Evolutionary conservation across 2,797 vertebrate species (phyloP).

Genomic region (Pogoniulus pusillus): DNA sequence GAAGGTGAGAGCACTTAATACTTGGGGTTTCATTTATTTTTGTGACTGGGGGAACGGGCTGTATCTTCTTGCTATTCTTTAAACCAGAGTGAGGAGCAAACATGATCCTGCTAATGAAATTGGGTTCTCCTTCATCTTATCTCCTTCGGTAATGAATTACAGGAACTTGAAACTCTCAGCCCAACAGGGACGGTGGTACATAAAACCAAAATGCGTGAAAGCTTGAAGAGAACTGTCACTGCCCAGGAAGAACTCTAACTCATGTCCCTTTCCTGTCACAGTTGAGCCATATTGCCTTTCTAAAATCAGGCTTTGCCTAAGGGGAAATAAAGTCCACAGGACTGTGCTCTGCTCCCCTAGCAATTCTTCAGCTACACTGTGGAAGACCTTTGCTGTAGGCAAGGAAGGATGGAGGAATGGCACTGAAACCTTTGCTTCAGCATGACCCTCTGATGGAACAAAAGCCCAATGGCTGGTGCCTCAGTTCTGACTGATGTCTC

Average conservation of each 20-base stretch:
- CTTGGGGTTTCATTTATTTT: not conserved
- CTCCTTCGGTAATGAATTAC: conserved; percentile 4
- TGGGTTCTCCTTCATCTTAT: not conserved
- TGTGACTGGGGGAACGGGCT: not conserved
- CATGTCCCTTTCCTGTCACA: accelerated
- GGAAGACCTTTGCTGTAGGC: accelerated
- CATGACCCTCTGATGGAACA: not conserved
- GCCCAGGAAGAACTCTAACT: not conserved
- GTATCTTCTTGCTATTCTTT: not conserved
- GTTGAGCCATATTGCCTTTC: not conserved
- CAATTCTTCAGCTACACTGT: not conserved
- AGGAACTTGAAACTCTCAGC: not conserved
- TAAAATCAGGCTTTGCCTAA: not conserved
- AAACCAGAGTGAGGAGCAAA: not conserved
- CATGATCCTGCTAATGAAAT: not conserved
- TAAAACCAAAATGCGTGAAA: not conserved
- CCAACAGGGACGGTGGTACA: not conserved
- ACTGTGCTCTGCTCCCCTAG: not conserved
- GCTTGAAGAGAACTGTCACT: not conserved
- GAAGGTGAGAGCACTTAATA: not conserved
- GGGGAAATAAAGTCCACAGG: not conserved
- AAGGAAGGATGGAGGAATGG: not conserved
- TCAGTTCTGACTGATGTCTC: not conserved
- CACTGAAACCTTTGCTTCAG: not conserved
- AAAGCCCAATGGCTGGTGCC: not conserved